Base-by-base conservation (phyloP, 2,113 vertebrate species). In the Trachemys scripta region DNA sequence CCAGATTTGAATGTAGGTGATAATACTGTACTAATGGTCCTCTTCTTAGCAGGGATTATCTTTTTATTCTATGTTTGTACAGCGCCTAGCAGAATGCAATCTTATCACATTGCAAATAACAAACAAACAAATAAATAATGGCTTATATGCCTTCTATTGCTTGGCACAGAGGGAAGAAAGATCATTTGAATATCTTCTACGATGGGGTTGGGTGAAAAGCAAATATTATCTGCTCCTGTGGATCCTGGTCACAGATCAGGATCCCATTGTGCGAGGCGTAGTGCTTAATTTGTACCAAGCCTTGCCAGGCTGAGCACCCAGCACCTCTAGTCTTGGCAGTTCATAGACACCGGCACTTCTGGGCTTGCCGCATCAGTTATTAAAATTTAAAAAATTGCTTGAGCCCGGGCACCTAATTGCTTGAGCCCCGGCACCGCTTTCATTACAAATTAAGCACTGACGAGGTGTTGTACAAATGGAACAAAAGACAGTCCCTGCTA, bases 1-100 rank as follows among this genome's bases (percentile, higher is more conserved):
- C 84, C 0, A 1, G 0, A 2, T 85, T 92, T 82, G 59, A 14
- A 83, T 72, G 89, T 75, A 50, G 1, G 1, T 1, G 3, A 24
- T 76, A 85, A 57, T 45, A 4, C 84, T 90, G 57, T 49, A 4
- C 84, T 89, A 90, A n/a, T 91, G 84, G 84, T 0, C 4, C 86
- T 72, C 7, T 78, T 78, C 13, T 45, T 42, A 47, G 59, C 42
- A 50, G 85, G 65, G 20, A 22, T 47, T 76, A 27, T 45, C 38
- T 45, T 72, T 78, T 78, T 27, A 24, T 47, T 78, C 25, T 47
- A 42, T 76, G 38, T 78, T 78, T 78, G 75, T 78, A 47, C 12
- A 47, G 11, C 7, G 27, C 38, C 42, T 47, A 42, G 12, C 25
- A 78, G 22, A 78, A 78, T 45, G 24, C 6, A 25, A 25, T 78